Conservation (phyloP, 2,797 vertebrate genomes). For the Phylloscopus collybita region DNA sequence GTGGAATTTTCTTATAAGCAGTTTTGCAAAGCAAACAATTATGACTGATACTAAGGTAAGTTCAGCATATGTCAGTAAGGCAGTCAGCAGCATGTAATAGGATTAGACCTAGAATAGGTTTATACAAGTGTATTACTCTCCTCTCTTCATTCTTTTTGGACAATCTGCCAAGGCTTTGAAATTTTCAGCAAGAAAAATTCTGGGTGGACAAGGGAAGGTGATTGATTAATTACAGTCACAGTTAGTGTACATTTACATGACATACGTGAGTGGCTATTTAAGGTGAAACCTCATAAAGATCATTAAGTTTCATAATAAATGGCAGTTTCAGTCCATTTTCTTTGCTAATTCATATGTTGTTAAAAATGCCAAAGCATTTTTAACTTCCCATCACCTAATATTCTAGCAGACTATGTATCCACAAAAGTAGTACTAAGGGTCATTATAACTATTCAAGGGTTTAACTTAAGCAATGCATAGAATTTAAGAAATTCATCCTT, state of each 20-base stretch:
- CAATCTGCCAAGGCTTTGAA: background rate
- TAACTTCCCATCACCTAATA: background rate
- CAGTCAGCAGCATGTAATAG: background rate
- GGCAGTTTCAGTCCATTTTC: background rate
- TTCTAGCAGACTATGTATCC: background rate
- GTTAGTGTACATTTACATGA: slow-evolving; percentile 36
- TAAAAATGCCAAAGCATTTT: background rate
- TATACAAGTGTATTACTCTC: background rate
- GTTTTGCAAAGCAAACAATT: background rate
- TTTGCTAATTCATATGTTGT: slow-evolving; percentile 5
- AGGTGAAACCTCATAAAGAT: slow-evolving; percentile 50
- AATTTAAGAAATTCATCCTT: background rate
- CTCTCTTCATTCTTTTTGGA: background rate
- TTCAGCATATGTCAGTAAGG: background rate
- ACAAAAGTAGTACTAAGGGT: background rate
- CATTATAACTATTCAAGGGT: background rate
- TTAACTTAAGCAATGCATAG: background rate
- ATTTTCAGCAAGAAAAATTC: slow-evolving; percentile 48
- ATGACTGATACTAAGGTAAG: background rate
- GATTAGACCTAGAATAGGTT: background rate
- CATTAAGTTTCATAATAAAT: slow-evolving; percentile 41
- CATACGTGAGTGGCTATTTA: slow-evolving; percentile 41
- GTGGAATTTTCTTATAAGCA: background rate
- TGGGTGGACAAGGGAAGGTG: slow-evolving; percentile 15
- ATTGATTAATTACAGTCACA: slow-evolving; percentile 49